Base-by-base conservation (phyloP, 2,113 vertebrate genomes). In the Pollachius pollachius region DNA sequence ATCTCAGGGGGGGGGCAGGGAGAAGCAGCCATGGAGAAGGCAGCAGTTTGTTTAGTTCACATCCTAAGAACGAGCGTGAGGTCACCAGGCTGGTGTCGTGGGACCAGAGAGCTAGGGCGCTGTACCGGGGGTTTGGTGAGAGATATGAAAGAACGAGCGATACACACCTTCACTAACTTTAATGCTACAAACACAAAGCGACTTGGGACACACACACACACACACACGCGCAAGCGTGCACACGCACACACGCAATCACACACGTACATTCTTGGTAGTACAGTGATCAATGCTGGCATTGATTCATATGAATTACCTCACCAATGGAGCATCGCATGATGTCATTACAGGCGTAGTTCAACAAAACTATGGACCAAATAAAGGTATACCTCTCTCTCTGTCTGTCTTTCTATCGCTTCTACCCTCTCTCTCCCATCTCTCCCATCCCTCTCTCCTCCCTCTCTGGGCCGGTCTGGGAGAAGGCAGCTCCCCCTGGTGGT, bases 401-500 rank as follows among this genome's bases (percentile, higher is more conserved):
- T 74, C 30, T 19, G 30, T 30, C 30, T 30, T 30, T 30, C 30
- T 23, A 69, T 73, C 71, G 3, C 18, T 60, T 5, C 18, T 18
- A 7, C 58, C 18, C 58, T 73, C 52, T 58, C 9, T 27, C 41
- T 18, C 30, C n/a, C 57, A 7, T 18, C 17, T 17, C 17, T 18
- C 34, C n/a, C 57, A 8, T 54, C 58, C 4, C 16, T 19, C 58
- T 60, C 16, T 19, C 58, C 16, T 57, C 19, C 58, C 19, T 27
- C 64, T 74, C 41, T 27, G 21, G 16, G 69, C 75, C 71, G 62
- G 81, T 81, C 64, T 52, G 60, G 84, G 75, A 80, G 84, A 54
- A 78, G 78, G 85, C 84, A 88, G 86, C 84, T 79, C 88, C 85
- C 81, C 87, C 81, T 78, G 67, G 85, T 88, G 86, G 88, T 72